Conservation (phyloP, 2,113 vertebrate genomes). For the Oncorhynchus keta region DNA sequence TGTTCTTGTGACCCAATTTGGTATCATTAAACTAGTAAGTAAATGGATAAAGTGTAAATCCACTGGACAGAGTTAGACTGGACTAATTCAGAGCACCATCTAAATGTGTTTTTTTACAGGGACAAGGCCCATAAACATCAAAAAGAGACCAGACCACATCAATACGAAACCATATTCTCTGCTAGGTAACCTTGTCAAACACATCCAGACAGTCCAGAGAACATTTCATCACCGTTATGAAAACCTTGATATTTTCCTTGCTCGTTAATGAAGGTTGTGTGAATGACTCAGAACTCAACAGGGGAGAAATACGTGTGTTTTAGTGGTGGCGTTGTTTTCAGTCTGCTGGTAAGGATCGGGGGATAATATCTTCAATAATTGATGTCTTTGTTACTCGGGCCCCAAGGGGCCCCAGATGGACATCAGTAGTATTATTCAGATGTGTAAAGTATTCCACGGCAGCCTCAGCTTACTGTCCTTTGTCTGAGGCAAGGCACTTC, state of each 20-base stretch:
- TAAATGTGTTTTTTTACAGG: background rate
- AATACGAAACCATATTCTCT: background rate
- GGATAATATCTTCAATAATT: constrained; percentile 73
- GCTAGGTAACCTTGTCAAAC: background rate
- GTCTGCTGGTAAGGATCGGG: constrained; percentile 13
- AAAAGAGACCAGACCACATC: background rate
- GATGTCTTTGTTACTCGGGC: constrained; percentile 58
- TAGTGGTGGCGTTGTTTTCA: constrained; percentile 56
- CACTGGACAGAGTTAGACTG: constrained; percentile 2
- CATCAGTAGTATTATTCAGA: constrained; percentile 63
- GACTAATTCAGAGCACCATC: background rate
- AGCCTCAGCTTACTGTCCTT: constrained; percentile 26
- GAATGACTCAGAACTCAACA: constrained; percentile 44
- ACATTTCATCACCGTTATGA: constrained; percentile 27
- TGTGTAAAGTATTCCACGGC: constrained; percentile 49
- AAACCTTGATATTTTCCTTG: constrained; percentile 47
- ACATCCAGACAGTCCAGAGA: constrained; percentile 31
- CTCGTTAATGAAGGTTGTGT: constrained; percentile 34
- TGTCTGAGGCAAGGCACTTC: constrained; percentile 61
- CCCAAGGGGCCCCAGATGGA: constrained; percentile 53
- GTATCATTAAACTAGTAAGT: constrained; percentile 23
- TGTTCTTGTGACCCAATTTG: constrained; percentile 34
- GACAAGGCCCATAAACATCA: background rate
- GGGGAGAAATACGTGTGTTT: constrained; percentile 48
- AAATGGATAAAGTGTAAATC: background rate